Conservation (phyloP, 2,113 vertebrate species). For the Cottus gobio region DNA sequence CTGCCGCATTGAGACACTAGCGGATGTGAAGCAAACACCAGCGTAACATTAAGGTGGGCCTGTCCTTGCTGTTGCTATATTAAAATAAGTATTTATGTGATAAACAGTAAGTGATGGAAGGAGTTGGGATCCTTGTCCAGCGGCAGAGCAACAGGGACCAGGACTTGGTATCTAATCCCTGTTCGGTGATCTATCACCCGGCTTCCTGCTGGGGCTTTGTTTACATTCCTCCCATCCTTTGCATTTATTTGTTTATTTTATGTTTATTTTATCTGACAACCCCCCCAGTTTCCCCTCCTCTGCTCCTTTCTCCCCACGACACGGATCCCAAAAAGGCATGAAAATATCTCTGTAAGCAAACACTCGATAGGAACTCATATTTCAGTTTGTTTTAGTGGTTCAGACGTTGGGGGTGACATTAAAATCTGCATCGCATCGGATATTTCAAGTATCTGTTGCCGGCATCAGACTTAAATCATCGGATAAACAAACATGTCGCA, state of each 20-base stretch:
- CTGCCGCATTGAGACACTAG: background rate
- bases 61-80: background rate
- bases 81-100: background rate
- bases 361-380: too few species aligned
- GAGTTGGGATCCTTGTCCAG: background rate
- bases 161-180: constrained; percentile 26
- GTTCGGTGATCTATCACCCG: constrained; percentile 33
- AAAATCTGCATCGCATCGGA: background rate
- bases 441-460: background rate
- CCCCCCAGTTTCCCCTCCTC: background rate
- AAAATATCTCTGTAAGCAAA: constrained; percentile 5
- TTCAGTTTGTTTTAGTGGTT: background rate
- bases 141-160: background rate
- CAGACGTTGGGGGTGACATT: background rate
- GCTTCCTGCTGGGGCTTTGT: constrained; percentile 57
- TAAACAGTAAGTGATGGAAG: too few species aligned
- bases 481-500: background rate
- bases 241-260: constrained; percentile 69
- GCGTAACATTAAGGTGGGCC: background rate
- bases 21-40: background rate
- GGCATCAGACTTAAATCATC: background rate
- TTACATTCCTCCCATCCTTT: constrained; percentile 73
- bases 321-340: constrained; percentile 35
- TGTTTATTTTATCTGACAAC: constrained; percentile 70
- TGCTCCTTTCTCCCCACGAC: constrained; percentile 20